Conservation (phyloP, 2,113 vertebrate genomes). For the Parus major region DNA sequence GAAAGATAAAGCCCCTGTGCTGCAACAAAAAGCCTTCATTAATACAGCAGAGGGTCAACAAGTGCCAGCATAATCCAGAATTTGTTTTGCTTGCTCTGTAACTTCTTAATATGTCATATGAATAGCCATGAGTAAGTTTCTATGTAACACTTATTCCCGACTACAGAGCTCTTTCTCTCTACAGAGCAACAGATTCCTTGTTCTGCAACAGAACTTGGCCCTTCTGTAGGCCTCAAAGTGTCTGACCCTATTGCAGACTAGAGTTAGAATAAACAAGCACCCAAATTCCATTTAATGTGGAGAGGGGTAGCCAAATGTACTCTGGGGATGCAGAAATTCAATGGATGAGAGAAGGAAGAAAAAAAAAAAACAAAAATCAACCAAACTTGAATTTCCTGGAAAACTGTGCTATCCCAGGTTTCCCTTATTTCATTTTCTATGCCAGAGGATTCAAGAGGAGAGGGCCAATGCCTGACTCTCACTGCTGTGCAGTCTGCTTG, state of each 20-base stretch:
- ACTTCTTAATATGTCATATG: background rate
- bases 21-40: background rate
- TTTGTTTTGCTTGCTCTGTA: background rate
- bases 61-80: background rate
- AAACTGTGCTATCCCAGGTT: background rate
- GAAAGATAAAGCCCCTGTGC: background rate
- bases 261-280: background rate
- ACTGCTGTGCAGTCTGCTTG: no score
- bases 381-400: background rate
- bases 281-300: background rate
- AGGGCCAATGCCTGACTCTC: background rate
- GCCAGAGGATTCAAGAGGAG: background rate
- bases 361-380: background rate
- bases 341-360: background rate
- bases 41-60: background rate
- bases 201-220: background rate
- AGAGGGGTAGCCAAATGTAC: background rate
- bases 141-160: background rate
- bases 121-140: background rate
- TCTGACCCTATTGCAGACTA: background rate
- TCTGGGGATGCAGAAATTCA: background rate
- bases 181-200: background rate
- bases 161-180: background rate
- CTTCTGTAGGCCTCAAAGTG: background rate
- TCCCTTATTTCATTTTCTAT: accelerated